Base-by-base conservation (phyloP, 2,888 invertebrate species). In the Calameuta idolon region DNA sequence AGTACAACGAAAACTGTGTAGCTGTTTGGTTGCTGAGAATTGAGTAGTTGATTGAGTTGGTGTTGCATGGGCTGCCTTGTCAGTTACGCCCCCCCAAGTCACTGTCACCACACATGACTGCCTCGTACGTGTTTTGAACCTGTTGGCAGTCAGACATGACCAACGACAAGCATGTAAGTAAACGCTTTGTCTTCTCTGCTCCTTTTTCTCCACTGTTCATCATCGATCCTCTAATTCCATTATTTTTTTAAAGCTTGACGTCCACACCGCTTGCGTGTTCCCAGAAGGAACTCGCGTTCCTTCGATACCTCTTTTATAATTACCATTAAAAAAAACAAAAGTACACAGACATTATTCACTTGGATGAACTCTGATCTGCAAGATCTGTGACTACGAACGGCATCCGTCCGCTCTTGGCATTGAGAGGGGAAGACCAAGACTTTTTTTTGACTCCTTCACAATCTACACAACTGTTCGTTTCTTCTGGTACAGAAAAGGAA, bases 81-180 rank as follows among this genome's bases (percentile, higher is more conserved):
- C 80, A 79, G 75, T 81, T 78, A 75, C 55, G 79, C 78, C 71
- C 31, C 69, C 30, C 31, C 75, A 74, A 69, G 73, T 73, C 75
- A 76, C 77, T 80, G 69, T 79, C 78, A 80, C 76, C 77, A 79
- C 81, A 82, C 81, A 83, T 83, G 84, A 84, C 77, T 79, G 79
- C 82, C 79, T 79, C 81, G 81, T 80, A 81, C 81, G 82, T 79
- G 81, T 79, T 83, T 79, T 79, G 79, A 77, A 79, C 76, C 78
- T 74, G 78, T 75, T 80, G 78, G 81, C 79, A 79, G 78, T 80
- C 79, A 81, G 79, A 83, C 85, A 91, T 91, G 91, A 91, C 90
- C 82, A 91, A 91, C 86, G 89, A 91, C 84, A 89, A 87, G 86
- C 90, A 91, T 90, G 91, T 91, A 86, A 91, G 91, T 85, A 40